A percentile compares a stretch with the other conserved stretches of the same genome.
Conservation (phyloP, 2,797 vertebrate genomes). For the Manis pentadactyla region DNA sequence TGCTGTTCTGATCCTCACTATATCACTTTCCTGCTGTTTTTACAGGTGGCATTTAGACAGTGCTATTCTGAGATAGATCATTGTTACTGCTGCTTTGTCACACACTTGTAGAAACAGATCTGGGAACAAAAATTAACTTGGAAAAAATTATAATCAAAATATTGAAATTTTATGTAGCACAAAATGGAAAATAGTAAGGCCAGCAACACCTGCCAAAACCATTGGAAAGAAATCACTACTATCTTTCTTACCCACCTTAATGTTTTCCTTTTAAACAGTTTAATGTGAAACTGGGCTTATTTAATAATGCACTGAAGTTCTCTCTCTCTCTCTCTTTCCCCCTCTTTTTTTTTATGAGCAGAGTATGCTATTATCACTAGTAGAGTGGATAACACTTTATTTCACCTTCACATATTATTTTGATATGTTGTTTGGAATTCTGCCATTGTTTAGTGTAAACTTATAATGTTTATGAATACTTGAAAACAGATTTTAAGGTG, state of each 20-base stretch:
- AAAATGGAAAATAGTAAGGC: neutral
- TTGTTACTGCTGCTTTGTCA: slow-evolving; percentile 29
- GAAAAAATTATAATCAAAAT: neutral
- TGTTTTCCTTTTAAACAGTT: neutral
- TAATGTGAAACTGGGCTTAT: neutral
- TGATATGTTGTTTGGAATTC: neutral
- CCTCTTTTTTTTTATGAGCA: neutral
- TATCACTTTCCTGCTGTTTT: slow-evolving; percentile 63
- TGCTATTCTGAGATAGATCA: slow-evolving; percentile 6
- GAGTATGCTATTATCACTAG: neutral
- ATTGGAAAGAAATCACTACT: neutral
- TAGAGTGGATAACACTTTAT: neutral
- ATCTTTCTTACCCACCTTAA: neutral
- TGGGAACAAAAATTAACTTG: neutral
- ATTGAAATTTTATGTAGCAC: neutral
- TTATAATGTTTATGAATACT: neutral
- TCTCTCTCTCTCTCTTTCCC: neutral
- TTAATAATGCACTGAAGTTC: neutral
- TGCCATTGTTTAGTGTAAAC: neutral
- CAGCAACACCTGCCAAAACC: neutral
- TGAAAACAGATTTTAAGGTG: neutral
- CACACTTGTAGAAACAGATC: neutral
- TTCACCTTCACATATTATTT: neutral
- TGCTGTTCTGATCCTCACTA: slow-evolving; percentile 46
- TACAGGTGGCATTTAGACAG: slow-evolving; percentile 63